These are phyloP conservation scores for Geodia barretti DNA, from an alignment of 37 sponge, comb jelly and placozoan species.

Conservation along the genomic window DNA sequence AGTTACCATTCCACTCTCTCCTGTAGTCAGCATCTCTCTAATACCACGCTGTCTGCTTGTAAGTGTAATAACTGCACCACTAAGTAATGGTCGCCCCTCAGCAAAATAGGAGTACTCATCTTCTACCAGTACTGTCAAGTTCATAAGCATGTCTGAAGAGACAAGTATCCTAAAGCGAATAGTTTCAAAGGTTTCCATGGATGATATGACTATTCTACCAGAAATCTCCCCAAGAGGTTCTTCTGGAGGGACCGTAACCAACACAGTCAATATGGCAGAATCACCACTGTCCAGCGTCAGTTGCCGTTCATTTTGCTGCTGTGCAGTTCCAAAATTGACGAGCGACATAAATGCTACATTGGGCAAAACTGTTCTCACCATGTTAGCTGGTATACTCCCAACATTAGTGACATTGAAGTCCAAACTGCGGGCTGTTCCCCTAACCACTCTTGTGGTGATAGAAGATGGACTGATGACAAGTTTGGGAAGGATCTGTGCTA, in stretches of 20 bases:
- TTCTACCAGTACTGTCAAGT: conserved; percentile 38
- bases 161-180: conserved; percentile 14
- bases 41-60: conserved; percentile 11
- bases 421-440: conserved; percentile 22
- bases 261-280: no score
- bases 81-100: conserved; percentile 29
- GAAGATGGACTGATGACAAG: conserved; percentile 21
- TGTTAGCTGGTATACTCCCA: conserved; percentile 19
- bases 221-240: conserved; percentile 18
- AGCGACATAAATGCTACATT: conserved; percentile 16
- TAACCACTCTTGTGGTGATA: conserved; percentile 25
- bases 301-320: no score
- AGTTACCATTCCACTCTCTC: conserved; percentile 15
- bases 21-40: conserved; percentile 5
- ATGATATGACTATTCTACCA: conserved; percentile 12
- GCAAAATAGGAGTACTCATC: conserved; percentile 56
- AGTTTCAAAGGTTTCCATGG: neutral
- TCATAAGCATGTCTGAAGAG: conserved; percentile 25
- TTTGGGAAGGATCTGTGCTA: conserved; percentile 33
- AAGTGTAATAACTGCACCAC: conserved; percentile 21
- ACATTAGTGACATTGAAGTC: conserved; percentile 39
- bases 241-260: neutral
- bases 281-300: no score
- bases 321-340: conserved; percentile 22
- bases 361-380: conserved; percentile 16